Percentiles rank a stretch among this genome's conserved stretches.
These are phyloP conservation scores for Ophraella communa DNA, from an alignment of 2,888 invertebrate species.

Conservation along the genomic window DNA sequence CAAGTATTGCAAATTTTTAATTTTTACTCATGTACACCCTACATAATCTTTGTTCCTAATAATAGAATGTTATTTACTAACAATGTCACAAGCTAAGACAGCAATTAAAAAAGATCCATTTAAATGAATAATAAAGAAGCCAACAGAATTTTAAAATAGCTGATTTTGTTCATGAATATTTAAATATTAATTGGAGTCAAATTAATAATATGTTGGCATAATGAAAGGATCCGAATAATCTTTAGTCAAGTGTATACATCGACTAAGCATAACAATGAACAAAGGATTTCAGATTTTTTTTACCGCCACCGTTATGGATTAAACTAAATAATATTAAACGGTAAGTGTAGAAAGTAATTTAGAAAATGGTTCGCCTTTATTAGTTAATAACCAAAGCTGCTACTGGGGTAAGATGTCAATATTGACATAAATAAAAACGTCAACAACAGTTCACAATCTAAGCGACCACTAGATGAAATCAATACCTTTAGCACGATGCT, in stretches of 20 bases:
- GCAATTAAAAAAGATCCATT: background rate
- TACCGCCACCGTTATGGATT: background rate
- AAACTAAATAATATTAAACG: background rate
- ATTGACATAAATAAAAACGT: too few relatives aligned
- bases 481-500: too few relatives aligned
- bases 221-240: background rate
- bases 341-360: too few relatives aligned
- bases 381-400: too few relatives aligned
- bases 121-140: background rate
- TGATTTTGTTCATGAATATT: conserved; percentile 1
- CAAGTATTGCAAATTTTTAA: too few relatives aligned
- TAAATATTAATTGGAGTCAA: background rate
- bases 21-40: too few relatives aligned
- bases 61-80: background rate
- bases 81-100: background rate
- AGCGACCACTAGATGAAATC: too few relatives aligned
- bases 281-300: background rate
- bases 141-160: background rate
- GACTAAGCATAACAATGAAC: background rate
- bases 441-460: too few relatives aligned
- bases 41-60: background rate
- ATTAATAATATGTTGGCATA: background rate
- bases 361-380: too few relatives aligned
- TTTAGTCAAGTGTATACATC: background rate
- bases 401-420: too few relatives aligned